Evolutionary conservation across 2,888 invertebrate species (phyloP).

Genomic region (Patella ulyssiponensis): DNA sequence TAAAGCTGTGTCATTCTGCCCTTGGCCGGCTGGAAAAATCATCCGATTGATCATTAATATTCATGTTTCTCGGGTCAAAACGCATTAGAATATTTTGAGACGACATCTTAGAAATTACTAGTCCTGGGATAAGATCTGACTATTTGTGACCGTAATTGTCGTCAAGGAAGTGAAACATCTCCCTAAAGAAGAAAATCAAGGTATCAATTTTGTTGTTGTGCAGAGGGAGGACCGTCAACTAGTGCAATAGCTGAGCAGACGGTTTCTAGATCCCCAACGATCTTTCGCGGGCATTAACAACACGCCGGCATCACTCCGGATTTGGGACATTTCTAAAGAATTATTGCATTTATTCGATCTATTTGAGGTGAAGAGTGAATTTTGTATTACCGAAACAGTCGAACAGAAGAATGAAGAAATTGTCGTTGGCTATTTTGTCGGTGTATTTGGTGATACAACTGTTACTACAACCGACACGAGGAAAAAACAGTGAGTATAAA

Average conservation of each 20-base stretch:
- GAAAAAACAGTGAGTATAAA: not conserved
- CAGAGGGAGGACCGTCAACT: too few relatives aligned
- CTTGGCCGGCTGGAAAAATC: too few relatives aligned
- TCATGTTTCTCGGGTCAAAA: too few relatives aligned
- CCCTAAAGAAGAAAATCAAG: too few relatives aligned
- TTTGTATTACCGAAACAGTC: not conserved
- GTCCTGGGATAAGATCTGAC: too few relatives aligned
- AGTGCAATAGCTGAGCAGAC: not conserved
- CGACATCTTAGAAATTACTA: too few relatives aligned
- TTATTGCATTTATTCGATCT: not conserved
- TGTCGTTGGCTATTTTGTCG: not conserved
- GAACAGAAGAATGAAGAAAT: not conserved
- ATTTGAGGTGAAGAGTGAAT: not conserved
- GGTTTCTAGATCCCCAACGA: conserved; percentile 14
- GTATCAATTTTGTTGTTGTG: too few relatives aligned
- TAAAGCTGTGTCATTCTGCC: too few relatives aligned
- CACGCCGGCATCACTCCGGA: conserved; percentile 11
- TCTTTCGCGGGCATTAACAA: conserved; percentile 3
- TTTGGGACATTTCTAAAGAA: not conserved
- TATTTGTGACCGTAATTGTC: too few relatives aligned
- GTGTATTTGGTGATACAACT: conserved; percentile 7
- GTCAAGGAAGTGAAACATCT: too few relatives aligned
- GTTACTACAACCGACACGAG: conserved; percentile 4
- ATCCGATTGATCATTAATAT: too few relatives aligned
- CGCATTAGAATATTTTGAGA: too few relatives aligned